Evolutionary conservation across 2,888 invertebrate species (phyloP), one percentile per base, ranked within the genome.

Genomic region (Eilema griseolum): DNA sequence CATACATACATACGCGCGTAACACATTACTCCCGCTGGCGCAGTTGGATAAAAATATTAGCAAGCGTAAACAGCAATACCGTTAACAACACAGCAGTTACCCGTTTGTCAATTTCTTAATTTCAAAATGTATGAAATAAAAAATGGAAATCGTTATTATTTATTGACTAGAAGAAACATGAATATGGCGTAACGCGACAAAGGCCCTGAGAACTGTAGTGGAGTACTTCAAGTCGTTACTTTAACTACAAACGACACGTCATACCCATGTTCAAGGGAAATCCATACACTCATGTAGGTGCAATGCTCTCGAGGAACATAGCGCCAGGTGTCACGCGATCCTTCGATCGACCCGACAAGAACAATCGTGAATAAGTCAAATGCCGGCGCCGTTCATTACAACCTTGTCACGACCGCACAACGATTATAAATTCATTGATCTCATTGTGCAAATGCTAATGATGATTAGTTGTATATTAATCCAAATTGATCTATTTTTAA

Each of bases 311-410:
- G 28, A 60, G 20, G 59, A 59, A 24, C 59, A 23, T 31, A 56
- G 31, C 46, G 46, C 46, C 65, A 52, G 20, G 52, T 65, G 69
- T 59, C 59, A 69, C 52, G 69, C 69, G 31, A 69, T 59, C 31
- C 4, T n/a, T 31, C 69, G 23, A 63, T 69, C 57, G 63, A 28
- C 28, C 14, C 37, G 57, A 41, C 59, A 33, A 26, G 69, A 69
- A 69, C 60, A 46, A 69, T 63, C 23, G 41, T 37, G 64, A 59
- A 64, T 64, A 69, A 52, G 28, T 63, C 64, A 52, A 69, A 52
- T 61, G 52, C 61, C 46, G 37, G 14, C 20, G n/a, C n/a, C 52
- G 59, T 61, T 69, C 69, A 69, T 69, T 64, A 61, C 20, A 46
- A 3, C 14, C 33, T 28, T 23, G 52, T 69, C 69, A 61, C 46